Conservation (phyloP, 2,797 vertebrate genomes). For the Spondyliosoma cantharus region DNA sequence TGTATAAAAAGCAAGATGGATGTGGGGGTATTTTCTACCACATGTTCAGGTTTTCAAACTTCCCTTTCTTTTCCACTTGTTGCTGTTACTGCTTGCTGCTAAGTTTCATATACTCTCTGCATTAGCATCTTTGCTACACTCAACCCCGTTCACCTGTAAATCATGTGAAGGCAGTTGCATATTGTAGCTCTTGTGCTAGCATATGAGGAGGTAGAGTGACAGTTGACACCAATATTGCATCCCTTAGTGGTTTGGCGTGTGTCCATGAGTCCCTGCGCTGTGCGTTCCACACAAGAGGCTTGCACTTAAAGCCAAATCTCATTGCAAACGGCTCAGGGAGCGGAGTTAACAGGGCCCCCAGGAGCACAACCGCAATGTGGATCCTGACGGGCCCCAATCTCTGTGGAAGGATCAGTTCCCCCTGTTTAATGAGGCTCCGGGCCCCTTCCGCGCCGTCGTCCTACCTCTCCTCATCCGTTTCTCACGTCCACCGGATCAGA, state of each 20-base stretch:
- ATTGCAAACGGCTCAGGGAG: conserved; percentile 61
- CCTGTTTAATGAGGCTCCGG: conserved; percentile 69
- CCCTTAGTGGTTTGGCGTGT: conserved; percentile 75
- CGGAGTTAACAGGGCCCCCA: conserved; percentile 72
- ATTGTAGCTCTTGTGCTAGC: conserved; percentile 9
- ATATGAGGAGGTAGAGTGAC: conserved; percentile 56
- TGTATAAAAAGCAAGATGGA: not conserved
- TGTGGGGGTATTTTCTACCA: not conserved
- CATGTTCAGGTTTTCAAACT: not conserved
- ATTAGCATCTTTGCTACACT: not conserved
- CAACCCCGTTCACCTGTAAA: conserved; percentile 20
- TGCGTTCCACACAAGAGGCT: conserved; percentile 64
- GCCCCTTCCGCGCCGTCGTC: conserved; percentile 50
- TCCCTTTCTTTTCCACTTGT: not conserved
- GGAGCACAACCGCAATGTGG: conserved; percentile 73
- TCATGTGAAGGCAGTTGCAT: conserved; percentile 3
- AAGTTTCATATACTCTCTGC: not conserved
- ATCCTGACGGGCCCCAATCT: conserved; percentile 74
- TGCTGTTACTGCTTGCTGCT: not conserved
- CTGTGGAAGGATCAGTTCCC: conserved; percentile 78
- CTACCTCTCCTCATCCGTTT: conserved; percentile 66
- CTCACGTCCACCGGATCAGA: conserved; percentile 78
- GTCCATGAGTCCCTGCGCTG: conserved; percentile 71
- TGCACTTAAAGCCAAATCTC: conserved; percentile 60
- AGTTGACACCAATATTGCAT: conserved; percentile 75